Evolutionary conservation across 2,888 invertebrate species (phyloP), one percentile per base, ranked within the genome.

Genomic region (Brachyptera risi): DNA sequence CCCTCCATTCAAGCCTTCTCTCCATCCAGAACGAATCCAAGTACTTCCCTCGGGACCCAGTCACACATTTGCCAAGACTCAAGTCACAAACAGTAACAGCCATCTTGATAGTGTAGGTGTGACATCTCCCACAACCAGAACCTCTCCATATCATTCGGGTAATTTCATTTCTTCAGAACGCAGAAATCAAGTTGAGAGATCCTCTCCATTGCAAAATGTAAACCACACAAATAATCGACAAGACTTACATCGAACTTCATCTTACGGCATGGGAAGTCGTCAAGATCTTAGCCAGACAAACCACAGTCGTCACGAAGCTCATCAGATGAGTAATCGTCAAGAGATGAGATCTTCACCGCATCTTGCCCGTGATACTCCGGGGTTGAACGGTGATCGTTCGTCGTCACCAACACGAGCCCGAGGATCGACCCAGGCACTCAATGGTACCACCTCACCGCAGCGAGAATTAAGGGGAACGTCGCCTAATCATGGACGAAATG

Each of bases 21-120:
- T 50, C 31, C 44, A 61, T 31, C 64, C 64, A 19, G 63, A 62
- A 24, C 66, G 70, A 17, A 67, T 71, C 42, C 70, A 71, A 60
- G 70, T 71, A 19, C 63, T 70, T 23, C 70, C 69, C 3, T 67
- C 69, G 0, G 69, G 70, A 3, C 69, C 70, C 1, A 68, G 67
- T 40, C 68, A 69, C 60, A 68, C 54, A 13, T 44, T 15, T 57
- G 27, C 44, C 31, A 42, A 38, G 56, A 42, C 54, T 26, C 15
- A 23, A 13, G 13, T 47, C 31, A 26, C 59, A 4, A 49, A 42
- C 42, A 56, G 56, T 56, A 59, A 35, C 44, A 49, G 49, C 35
- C 42, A 56, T 37, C 59, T 58, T 9, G 58, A 64, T 13, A 59
- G 59, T 47, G 27, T 42, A 15, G 38, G 38, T 3, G 26, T 38